These are phyloP conservation scores for Hypomecis atomaria DNA, from an alignment of 2,888 invertebrate species.

Conservation along the genomic window DNA sequence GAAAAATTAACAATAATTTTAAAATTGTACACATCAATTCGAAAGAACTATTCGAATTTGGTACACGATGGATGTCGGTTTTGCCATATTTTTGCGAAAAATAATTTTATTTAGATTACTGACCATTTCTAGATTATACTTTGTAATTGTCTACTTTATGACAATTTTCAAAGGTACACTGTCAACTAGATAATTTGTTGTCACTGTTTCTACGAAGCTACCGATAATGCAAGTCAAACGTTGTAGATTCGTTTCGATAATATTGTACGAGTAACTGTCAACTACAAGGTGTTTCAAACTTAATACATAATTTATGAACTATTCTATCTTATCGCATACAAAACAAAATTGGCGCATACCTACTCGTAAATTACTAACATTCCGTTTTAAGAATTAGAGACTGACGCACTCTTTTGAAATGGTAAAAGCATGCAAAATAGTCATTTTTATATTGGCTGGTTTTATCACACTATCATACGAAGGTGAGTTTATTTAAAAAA, in stretches of 20 bases:
- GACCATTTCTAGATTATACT: too few relatives aligned
- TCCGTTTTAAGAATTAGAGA: conserved; percentile 4
- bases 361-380: conserved; percentile 1
- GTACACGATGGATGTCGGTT: too few relatives aligned
- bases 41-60: too few relatives aligned
- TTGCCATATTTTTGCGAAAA: too few relatives aligned
- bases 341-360: neutral
- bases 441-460: conserved; percentile 9
- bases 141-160: too few relatives aligned
- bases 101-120: too few relatives aligned
- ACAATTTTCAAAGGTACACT: neutral
- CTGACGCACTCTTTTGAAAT: conserved; percentile 10
- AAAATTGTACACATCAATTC: too few relatives aligned
- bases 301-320: conserved; percentile 22
- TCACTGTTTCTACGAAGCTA: neutral
- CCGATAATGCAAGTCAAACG: neutral
- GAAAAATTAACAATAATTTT: too few relatives aligned
- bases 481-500: conserved; percentile 16
- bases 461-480: conserved; percentile 8
- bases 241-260: neutral
- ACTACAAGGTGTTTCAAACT: conserved; percentile 4
- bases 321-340: conserved; percentile 13
- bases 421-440: neutral
- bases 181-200: neutral
- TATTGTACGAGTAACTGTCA: conserved; percentile 1